phyloP scores from a whole-genome alignment of 1,140 invertebrate genomes.

The Zaprionus lachaisei region DNA sequence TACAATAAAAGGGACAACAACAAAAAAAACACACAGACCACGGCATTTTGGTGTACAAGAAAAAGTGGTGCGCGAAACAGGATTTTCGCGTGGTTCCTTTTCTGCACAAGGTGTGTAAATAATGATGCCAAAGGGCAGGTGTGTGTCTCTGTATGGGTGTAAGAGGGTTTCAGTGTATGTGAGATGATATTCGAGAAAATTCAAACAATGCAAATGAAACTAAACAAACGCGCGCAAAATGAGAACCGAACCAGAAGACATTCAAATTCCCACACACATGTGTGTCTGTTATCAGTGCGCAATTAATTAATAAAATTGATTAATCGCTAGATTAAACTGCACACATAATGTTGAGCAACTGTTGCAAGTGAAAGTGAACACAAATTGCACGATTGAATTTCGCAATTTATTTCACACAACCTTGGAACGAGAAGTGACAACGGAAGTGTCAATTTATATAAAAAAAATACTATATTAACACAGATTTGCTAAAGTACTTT shows the following conservation, averaged over 20 bases:
- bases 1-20: constrained; percentile 24
- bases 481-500: not conserved
- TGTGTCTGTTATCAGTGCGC: constrained; percentile 49
- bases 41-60: constrained; percentile 44
- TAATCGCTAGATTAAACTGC: constrained; percentile 24
- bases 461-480: constrained; percentile 29
- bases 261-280: not conserved
- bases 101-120: constrained; percentile 39
- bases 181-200: constrained; percentile 12
- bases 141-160: not conserved
- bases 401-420: constrained; percentile 21
- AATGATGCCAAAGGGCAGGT: constrained; percentile 26
- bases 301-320: constrained; percentile 59
- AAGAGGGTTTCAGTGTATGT: not conserved
- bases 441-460: constrained; percentile 64
- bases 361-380: constrained; percentile 38
- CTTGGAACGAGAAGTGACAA: constrained; percentile 31
- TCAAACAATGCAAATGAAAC: constrained; percentile 31
- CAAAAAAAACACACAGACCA: constrained; percentile 27
- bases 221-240: constrained; percentile 38
- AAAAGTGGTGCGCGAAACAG: constrained; percentile 29
- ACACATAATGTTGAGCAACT: not conserved
- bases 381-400: constrained; percentile 25
- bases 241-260: no score
- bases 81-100: constrained; percentile 14